Conservation (phyloP, 2,888 invertebrate species). For the Caenorhabditis japonica region DNA sequence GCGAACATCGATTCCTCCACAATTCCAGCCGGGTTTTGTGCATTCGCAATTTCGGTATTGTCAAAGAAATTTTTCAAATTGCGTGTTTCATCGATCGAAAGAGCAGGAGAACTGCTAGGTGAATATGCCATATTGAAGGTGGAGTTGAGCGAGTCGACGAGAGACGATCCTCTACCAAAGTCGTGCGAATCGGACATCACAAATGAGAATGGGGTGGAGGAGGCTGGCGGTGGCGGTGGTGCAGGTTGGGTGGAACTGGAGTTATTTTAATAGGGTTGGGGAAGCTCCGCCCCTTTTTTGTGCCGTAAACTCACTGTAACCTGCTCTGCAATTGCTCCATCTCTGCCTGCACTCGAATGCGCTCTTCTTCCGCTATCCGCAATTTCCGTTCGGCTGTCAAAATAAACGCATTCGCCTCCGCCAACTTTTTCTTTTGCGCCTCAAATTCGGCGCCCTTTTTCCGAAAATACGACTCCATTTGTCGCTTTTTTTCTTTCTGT, state of each 20-base stretch:
- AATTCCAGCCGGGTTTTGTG: not conserved
- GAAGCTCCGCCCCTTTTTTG: no score
- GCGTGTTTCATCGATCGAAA: conserved; percentile 3
- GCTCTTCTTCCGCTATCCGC: conserved; percentile 26
- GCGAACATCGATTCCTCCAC: conserved; percentile 30
- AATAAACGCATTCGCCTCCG: conserved; percentile 32
- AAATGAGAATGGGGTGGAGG: conserved; percentile 15
- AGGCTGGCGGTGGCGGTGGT: not conserved
- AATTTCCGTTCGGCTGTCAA: conserved; percentile 28
- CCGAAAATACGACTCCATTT: conserved; percentile 32
- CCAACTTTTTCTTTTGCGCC: conserved; percentile 22
- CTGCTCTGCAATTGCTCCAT: conserved; percentile 5
- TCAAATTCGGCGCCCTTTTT: conserved; percentile 36
- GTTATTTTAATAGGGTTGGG: no score
- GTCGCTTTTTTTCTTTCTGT: conserved; percentile 41
- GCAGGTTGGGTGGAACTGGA: not conserved
- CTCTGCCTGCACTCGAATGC: not conserved
- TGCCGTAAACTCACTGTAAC: not conserved
- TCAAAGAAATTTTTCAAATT: conserved; percentile 30
- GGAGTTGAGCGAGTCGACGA: conserved; percentile 18
- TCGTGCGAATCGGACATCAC: conserved; percentile 17
- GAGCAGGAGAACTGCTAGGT: conserved; percentile 19
- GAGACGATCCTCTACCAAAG: conserved; percentile 1
- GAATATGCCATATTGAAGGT: conserved; percentile 32
- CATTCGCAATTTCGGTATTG: not conserved